Base-by-base conservation (phyloP, 2,888 invertebrate species). In the Tortrix viridana region DNA sequence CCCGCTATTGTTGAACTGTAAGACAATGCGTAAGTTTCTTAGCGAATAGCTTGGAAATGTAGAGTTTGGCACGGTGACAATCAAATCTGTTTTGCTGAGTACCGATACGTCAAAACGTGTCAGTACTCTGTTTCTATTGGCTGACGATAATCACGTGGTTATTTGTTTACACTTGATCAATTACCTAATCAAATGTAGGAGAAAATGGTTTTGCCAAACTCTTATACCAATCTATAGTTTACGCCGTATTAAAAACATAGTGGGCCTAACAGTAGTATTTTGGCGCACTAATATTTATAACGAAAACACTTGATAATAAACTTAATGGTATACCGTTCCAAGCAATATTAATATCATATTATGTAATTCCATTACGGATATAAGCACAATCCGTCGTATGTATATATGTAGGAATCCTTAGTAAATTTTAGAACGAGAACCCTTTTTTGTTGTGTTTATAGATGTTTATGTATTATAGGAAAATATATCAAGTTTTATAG, bases 401-500 rank as follows among this genome's bases (percentile, higher is more conserved):
- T 53, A 52, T 49, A 55, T 20, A 19, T 4, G 22, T 65, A 65
- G 65, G 52, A 55, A 60, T 65, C 49, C 41, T 23, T 59, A 65
- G 60, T 41, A 52, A 48, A 57, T 60, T 46, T 48, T 48, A 50
- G 43, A 37, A 69, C 72, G 72, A 74, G 64, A 54, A 57, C 57
- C 38, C 26, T 53, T 67, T 63, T 65, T 60, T 69, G 67, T 72
- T 69, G 68, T 67, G 65, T 70, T 67, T 71, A 67, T 67, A 61
- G 52, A 65, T 57, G 57, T 58, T 62, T 61, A 62, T 54, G 47
- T 61, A 62, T 54, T 47, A 59, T 73, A 37, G 70, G 14, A 59
- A 65, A 70, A 69, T 70, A 68, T 72, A 73, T 70, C 70, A 67
- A 72, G 69, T 71, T 72, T 69, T 65, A 65, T 68, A 70, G 69